Conservation (phyloP, 2,888 invertebrate genomes). For the Asteroscopus sphinx region DNA sequence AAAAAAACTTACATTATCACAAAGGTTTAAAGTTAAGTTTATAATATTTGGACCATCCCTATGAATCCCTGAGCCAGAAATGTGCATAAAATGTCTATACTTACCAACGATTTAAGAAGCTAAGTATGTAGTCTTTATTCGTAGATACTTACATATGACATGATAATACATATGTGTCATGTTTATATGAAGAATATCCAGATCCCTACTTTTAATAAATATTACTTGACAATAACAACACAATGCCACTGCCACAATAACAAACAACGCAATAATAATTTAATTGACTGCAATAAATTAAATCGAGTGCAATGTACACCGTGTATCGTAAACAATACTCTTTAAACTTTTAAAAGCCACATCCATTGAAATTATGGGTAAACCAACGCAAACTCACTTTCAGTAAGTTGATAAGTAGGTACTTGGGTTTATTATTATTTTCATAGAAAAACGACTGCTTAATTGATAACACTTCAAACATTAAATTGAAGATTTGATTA, state of each 20-base stretch:
- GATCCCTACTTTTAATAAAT: no score
- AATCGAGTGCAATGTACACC: no score
- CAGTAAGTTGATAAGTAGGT: slow-evolving; percentile 10
- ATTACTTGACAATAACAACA: no score
- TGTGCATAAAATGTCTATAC: background rate
- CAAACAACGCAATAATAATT: no score
- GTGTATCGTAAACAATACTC: slow-evolving; percentile 23
- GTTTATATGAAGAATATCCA: no score
- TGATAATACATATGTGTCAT: no score
- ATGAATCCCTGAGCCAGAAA: background rate
- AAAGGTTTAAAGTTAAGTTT: background rate
- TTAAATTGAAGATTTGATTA: slow-evolving; percentile 28
- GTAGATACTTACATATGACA: no score
- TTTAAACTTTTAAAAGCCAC: slow-evolving; percentile 27
- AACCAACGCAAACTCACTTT: slow-evolving; percentile 13
- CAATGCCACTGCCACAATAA: no score
- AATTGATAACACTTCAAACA: slow-evolving; percentile 34
- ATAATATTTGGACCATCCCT: slow-evolving; percentile 25
- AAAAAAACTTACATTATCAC: slow-evolving; percentile 14
- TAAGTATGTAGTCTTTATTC: no score
- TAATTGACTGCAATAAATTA: no score
- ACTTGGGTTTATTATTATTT: slow-evolving; percentile 18
- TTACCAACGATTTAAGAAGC: no score
- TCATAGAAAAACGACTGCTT: slow-evolving; percentile 12
- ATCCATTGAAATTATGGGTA: slow-evolving; percentile 6